Evolutionary conservation across 2,797 vertebrate species (phyloP).

Genomic region (Rhinogobio ventralis): DNA sequence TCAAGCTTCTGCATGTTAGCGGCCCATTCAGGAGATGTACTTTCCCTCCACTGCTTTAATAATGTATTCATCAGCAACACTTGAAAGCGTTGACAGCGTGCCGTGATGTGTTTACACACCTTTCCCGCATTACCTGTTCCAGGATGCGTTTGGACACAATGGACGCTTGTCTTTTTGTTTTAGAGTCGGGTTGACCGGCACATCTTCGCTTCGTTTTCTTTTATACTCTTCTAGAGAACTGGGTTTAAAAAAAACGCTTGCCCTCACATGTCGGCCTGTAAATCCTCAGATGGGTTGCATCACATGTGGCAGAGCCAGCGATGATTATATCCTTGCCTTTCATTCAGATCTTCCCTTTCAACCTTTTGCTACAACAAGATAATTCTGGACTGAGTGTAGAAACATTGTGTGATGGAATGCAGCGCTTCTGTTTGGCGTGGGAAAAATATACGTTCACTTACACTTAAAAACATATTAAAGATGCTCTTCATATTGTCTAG

Average conservation of each 20-base stretch:
- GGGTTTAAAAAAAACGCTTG: slow-evolving; percentile 43
- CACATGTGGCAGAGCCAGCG: slow-evolving; percentile 46
- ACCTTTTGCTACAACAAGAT: slow-evolving; percentile 42
- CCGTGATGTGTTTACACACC: slow-evolving; percentile 42
- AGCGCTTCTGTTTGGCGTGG: not conserved
- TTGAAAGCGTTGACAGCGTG: slow-evolving; percentile 37
- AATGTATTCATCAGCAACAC: slow-evolving; percentile 48
- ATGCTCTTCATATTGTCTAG: not conserved
- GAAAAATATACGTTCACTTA: not conserved
- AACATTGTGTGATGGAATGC: slow-evolving; percentile 35
- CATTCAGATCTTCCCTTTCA: slow-evolving; percentile 60
- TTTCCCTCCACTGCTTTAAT: slow-evolving; percentile 60
- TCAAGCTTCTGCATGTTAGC: slow-evolving; percentile 59
- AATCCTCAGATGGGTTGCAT: slow-evolving; percentile 60
- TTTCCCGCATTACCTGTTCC: slow-evolving; percentile 18
- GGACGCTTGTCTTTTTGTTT: slow-evolving; percentile 26
- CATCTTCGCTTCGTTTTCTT: slow-evolving; percentile 8
- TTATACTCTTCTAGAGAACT: slow-evolving; percentile 8
- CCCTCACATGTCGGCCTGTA: slow-evolving; percentile 57
- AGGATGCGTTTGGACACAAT: slow-evolving; percentile 40
- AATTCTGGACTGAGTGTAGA: slow-evolving; percentile 46
- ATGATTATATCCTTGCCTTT: slow-evolving; percentile 61
- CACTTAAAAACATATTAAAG: not conserved
- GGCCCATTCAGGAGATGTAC: slow-evolving; percentile 52
- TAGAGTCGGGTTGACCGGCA: not conserved